Conservation (phyloP, 2,113 vertebrate species). For the Archilochus colubris region DNA sequence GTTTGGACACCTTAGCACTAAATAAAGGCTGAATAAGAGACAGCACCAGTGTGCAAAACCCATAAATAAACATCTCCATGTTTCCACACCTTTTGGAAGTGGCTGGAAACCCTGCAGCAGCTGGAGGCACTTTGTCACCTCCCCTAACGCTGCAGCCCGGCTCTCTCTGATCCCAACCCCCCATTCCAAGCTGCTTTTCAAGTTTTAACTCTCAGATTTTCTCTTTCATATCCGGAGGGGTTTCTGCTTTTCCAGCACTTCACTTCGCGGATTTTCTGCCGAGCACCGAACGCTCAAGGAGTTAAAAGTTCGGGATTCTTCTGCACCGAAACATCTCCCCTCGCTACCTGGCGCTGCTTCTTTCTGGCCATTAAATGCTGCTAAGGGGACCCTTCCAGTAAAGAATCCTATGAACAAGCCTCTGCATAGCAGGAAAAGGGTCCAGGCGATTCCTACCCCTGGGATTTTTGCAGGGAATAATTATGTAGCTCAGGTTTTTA, state of each 20-base stretch:
- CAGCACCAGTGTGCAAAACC: not conserved
- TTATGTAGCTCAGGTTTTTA: not conserved
- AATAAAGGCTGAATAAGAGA: not conserved
- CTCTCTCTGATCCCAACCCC: not conserved
- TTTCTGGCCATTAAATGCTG: not conserved
- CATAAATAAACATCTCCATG: not conserved
- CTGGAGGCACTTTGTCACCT: not conserved
- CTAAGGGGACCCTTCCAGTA: not conserved
- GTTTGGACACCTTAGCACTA: not conserved
- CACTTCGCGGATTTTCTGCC: not conserved
- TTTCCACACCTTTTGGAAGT: not conserved
- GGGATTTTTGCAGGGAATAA: not conserved
- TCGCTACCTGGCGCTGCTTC: not conserved
- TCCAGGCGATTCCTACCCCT: not conserved
- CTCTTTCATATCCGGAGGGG: not conserved
- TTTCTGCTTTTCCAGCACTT: not conserved
- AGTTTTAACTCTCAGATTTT: not conserved
- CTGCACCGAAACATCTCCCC: rapidly evolving
- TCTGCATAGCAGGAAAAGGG: not conserved
- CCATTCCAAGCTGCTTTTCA: not conserved
- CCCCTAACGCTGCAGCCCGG: not conserved
- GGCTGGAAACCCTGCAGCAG: not conserved
- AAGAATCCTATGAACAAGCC: not conserved
- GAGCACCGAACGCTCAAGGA: rapidly evolving
- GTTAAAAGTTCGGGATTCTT: not conserved